phyloP scores from a whole-genome alignment of 2,113 vertebrate genomes.

The Picathartes gymnocephalus region DNA sequence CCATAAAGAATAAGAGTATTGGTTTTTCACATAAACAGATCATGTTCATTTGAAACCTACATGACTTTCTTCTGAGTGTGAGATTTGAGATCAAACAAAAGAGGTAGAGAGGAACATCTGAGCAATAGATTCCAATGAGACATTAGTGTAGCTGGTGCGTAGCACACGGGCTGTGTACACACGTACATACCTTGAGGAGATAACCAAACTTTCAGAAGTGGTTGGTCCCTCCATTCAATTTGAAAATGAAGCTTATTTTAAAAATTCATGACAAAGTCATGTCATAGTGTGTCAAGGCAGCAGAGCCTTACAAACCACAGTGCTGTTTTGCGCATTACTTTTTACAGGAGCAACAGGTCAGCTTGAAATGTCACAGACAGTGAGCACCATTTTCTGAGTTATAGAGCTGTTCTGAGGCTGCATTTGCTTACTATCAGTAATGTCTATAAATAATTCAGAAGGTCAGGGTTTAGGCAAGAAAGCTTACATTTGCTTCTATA shows the following conservation, averaged over 20 bases:
- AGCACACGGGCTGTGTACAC: not conserved
- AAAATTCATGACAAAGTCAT: not conserved
- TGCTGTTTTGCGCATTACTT: not conserved
- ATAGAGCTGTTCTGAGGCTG: not conserved
- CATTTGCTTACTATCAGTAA: not conserved
- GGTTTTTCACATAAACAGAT: not conserved
- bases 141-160: rapidly evolving
- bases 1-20: not conserved
- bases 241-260: not conserved
- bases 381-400: not conserved
- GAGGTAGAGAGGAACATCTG: not conserved
- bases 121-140: not conserved
- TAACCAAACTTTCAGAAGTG: not conserved
- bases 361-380: not conserved
- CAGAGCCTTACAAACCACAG: not conserved
- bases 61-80: not conserved
- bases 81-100: not conserved
- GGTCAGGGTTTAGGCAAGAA: not conserved
- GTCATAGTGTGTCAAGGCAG: not conserved
- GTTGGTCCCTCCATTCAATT: not conserved
- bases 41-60: not conserved
- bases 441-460: not conserved
- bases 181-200: not conserved
- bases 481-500: not conserved
- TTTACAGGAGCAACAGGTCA: not conserved